Conservation (phyloP, 2,797 vertebrate species). For the Takifugu ocellatus region DNA sequence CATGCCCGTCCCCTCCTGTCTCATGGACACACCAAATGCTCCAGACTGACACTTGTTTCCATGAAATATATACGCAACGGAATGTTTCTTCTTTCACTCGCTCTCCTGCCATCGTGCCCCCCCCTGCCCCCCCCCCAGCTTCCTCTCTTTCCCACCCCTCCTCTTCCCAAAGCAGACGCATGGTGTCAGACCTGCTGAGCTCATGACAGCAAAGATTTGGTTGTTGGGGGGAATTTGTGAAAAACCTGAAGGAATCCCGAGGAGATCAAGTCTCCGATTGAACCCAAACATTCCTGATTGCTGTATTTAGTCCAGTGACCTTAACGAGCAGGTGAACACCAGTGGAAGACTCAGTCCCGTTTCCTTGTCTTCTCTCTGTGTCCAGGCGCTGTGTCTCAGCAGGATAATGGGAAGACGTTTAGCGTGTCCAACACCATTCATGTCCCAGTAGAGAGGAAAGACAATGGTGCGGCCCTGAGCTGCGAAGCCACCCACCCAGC, state of each 20-base stretch:
- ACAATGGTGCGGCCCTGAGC: slow-evolving; percentile 83
- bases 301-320: too few relatives aligned
- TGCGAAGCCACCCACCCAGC: slow-evolving; percentile 85
- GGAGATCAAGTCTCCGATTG: too few relatives aligned
- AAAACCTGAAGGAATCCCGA: too few relatives aligned
- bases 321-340: too few relatives aligned
- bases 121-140: slow-evolving; percentile 24
- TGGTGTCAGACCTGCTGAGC: too few relatives aligned
- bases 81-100: slow-evolving; percentile 32
- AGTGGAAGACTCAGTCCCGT: too few relatives aligned
- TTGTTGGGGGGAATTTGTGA: too few relatives aligned
- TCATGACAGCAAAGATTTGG: too few relatives aligned
- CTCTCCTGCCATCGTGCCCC: slow-evolving; percentile 17
- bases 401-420: slow-evolving; percentile 85
- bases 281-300: too few relatives aligned
- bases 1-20: background rate
- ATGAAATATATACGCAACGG: slow-evolving; percentile 64
- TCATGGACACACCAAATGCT: slow-evolving; percentile 15
- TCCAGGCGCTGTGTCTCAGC: slow-evolving; percentile 83
- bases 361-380: background rate
- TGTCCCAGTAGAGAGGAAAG: slow-evolving; percentile 84
- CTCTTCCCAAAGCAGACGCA: too few relatives aligned
- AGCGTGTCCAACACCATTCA: slow-evolving; percentile 82
- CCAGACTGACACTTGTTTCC: slow-evolving; percentile 51
- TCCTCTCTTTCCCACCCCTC: background rate